Percentiles rank a stretch among this genome's conserved stretches.
phyloP scores from a whole-genome alignment of 2,888 invertebrate species.

The Lepidochitona cinerea region DNA sequence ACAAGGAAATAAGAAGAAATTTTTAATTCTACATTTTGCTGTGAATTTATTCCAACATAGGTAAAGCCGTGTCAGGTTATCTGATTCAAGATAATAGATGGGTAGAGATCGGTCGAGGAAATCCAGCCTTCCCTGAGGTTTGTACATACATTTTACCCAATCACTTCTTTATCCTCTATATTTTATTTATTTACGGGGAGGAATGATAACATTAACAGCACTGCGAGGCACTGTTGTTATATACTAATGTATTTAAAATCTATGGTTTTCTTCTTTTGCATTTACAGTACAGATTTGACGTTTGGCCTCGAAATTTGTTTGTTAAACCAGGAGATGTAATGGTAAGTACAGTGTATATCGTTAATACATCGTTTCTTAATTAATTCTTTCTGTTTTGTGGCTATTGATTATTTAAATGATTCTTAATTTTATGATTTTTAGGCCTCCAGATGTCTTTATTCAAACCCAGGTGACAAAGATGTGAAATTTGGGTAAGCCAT shows the following conservation, averaged over 20 bases:
- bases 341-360: not conserved
- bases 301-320: not conserved
- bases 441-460: not conserved
- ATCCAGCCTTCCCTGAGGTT: constrained; percentile 1
- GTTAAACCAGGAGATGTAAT: not conserved
- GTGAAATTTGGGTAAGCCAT: constrained; percentile 9
- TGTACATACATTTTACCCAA: not conserved
- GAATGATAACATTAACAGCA: too few species aligned
- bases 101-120: constrained; percentile 3
- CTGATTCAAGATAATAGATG: not conserved
- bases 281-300: not conserved
- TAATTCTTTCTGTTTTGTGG: not conserved
- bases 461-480: not conserved
- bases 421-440: not conserved
- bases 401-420: not conserved
- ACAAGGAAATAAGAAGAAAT: not conserved
- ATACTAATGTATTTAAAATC: not conserved
- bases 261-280: not conserved
- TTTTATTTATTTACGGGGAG: too few species aligned
- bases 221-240: too few species aligned
- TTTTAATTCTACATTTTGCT: not conserved
- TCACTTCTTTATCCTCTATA: too few species aligned
- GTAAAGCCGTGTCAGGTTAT: constrained; percentile 1
- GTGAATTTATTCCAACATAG: not conserved
- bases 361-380: not conserved